These are phyloP conservation scores for Oikopleura albicans DNA, from an alignment of 23 tunicate genomes.

Conservation along the genomic window DNA sequence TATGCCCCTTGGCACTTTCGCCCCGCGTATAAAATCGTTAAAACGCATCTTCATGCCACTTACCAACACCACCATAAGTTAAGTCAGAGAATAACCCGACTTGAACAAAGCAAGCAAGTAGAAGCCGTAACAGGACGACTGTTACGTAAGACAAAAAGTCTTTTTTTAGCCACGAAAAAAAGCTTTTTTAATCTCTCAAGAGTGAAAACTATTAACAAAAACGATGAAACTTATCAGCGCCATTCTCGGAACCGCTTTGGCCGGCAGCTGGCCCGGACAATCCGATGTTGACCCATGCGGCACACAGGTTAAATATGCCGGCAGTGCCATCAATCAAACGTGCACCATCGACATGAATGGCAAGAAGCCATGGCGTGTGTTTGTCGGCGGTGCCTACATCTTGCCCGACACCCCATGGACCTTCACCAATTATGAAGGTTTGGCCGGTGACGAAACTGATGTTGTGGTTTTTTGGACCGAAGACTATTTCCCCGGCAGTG, in stretches of 20 bases:
- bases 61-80: no score
- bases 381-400: background rate
- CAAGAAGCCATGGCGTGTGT: background rate
- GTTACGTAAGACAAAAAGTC: no score
- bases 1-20: no score
- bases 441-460: background rate
- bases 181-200: background rate
- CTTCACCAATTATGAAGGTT: background rate
- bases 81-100: no score
- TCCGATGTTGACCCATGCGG: background rate
- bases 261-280: slow-evolving; percentile 3
- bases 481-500: background rate
- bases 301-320: background rate
- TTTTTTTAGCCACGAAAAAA: no score
- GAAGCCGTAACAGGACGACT: no score
- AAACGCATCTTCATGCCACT: no score
- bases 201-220: background rate
- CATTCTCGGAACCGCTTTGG: background rate
- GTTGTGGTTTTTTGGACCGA: background rate
- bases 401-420: background rate
- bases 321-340: background rate
- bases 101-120: no score
- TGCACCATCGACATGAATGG: background rate
- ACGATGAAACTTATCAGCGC: background rate
- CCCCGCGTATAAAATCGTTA: no score